A percentile compares a stretch with the other conserved stretches of the same genome.
Conservation (phyloP, 2,888 invertebrate genomes). For the Macaria notata region DNA sequence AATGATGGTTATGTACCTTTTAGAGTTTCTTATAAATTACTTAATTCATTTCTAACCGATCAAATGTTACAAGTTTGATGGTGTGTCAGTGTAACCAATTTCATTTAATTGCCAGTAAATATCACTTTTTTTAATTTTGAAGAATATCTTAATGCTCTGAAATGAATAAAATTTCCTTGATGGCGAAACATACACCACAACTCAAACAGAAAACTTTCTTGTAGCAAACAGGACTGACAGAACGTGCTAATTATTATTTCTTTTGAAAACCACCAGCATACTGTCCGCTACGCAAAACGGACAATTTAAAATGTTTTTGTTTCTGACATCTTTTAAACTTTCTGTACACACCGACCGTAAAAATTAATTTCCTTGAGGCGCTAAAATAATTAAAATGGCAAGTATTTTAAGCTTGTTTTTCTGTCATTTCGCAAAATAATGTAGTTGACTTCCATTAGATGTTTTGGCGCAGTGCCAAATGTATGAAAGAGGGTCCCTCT, state of each 20-base stretch:
- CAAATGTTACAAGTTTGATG: too few species aligned
- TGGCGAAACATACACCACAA: background rate
- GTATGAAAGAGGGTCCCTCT: slow-evolving; percentile 47
- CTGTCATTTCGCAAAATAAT: slow-evolving; percentile 31
- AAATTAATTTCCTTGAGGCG: slow-evolving; percentile 9
- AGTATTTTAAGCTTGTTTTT: slow-evolving; percentile 25
- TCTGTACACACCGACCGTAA: slow-evolving; percentile 3
- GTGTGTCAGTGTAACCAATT: too few species aligned
- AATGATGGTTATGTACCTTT: too few species aligned
- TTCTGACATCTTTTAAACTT: slow-evolving; percentile 9
- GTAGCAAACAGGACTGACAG: slow-evolving; percentile 4
- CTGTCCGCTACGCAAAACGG: background rate
- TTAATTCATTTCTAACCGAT: too few species aligned
- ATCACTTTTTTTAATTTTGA: too few species aligned
- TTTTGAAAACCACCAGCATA: background rate
- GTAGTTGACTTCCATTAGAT: slow-evolving; percentile 44
- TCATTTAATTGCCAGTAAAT: too few species aligned
- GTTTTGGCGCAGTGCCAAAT: slow-evolving; percentile 49
- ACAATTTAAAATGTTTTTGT: slow-evolving; percentile 10
- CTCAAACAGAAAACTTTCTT: slow-evolving; percentile 5
- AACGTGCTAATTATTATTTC: slow-evolving; percentile 10
- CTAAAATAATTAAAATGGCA: slow-evolving; percentile 14
- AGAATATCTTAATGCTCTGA: too few species aligned
- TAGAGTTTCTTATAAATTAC: too few species aligned
- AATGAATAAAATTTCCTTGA: background rate